Percentiles rank a stretch among this genome's conserved stretches.
phyloP scores from a whole-genome alignment of 2,888 invertebrate species.

The Epinotia brunnichana region DNA sequence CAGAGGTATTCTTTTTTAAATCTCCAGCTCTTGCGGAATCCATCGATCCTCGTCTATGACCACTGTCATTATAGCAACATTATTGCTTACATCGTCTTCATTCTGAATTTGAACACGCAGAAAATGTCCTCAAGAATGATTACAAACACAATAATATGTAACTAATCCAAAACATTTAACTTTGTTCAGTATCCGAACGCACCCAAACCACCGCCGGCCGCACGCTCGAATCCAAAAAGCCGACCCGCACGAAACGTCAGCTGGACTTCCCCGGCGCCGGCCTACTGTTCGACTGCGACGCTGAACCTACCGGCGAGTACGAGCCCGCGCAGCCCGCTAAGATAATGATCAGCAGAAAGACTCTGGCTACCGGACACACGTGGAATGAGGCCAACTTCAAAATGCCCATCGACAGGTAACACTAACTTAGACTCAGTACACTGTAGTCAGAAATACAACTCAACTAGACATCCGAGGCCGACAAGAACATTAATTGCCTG shows the following conservation, averaged over 20 bases:
- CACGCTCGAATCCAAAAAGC: conserved; percentile 64
- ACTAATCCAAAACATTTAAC: too few species aligned
- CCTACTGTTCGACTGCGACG: conserved; percentile 63
- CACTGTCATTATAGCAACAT: too few species aligned
- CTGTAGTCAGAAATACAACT: too few species aligned
- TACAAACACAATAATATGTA: too few species aligned
- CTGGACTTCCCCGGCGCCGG: conserved; percentile 73
- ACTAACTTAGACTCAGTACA: not conserved
- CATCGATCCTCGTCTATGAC: too few species aligned
- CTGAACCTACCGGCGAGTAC: conserved; percentile 64
- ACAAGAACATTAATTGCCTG: too few species aligned
- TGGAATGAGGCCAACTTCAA: conserved; percentile 80
- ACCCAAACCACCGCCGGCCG: conserved; percentile 68
- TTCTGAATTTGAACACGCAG: too few species aligned
- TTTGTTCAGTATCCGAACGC: conserved; percentile 68
- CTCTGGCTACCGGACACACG: conserved; percentile 75
- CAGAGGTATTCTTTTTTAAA: too few species aligned
- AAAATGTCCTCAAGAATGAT: too few species aligned
- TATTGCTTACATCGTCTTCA: too few species aligned
- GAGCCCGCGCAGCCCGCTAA: conserved; percentile 74
- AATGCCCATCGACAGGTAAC: conserved; percentile 76
- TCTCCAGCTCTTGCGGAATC: too few species aligned
- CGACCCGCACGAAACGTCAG: conserved; percentile 69
- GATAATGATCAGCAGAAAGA: conserved; percentile 79
- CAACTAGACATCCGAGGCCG: too few species aligned